Evolutionary conservation across 2,888 invertebrate species (phyloP), one percentile per base, ranked within the genome.

Genomic region (Spodoptera littoralis): DNA sequence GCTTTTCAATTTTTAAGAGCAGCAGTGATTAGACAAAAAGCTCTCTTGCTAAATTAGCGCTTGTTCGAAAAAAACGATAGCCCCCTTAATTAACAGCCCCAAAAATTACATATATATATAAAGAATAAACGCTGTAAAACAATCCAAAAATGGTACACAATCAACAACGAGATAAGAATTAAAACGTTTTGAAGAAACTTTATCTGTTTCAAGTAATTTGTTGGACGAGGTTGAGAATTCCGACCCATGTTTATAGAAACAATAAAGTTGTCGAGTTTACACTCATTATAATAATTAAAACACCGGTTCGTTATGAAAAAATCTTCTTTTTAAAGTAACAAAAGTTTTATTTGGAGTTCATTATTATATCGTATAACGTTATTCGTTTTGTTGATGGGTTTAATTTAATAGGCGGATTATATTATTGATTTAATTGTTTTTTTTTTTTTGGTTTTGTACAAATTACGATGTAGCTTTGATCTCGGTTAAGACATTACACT

Each of bases 121-220:
- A 36, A 36, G 44, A 54, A 48, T 9, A 27, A 12, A 45, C 1
- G 12, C 44, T 18, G 12, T 18, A 36, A 43, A 44, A 64, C 41
- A 58, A n/a, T 8, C 18, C 30, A 18, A 55, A 75, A 49, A 72
- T 46, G n/a, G 53, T 43, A 9, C 24, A 55, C 18, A 58, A 71
- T 52, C 43, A 64, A 49, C 47, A n/a, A 48, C 13, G 24, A 55
- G 41, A 62, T 53, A 47, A 47, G 55, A 65, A 60, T 57, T 53
- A 65, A 45, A 63, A 73, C 53, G 57, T 71, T 55, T 60, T 57
- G 50, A 45, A 57, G 73, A 57, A 60, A 65, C 73, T 77, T 76
- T 72, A 60, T 77, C 77, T 77, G 53, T 73, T 77, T 52, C 44
- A 27, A 72, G 56, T 66, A 76, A 72, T 76, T 65, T 76, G 77